phyloP scores from a whole-genome alignment of 2,113 vertebrate species.

The Muntiacus reevesi region DNA sequence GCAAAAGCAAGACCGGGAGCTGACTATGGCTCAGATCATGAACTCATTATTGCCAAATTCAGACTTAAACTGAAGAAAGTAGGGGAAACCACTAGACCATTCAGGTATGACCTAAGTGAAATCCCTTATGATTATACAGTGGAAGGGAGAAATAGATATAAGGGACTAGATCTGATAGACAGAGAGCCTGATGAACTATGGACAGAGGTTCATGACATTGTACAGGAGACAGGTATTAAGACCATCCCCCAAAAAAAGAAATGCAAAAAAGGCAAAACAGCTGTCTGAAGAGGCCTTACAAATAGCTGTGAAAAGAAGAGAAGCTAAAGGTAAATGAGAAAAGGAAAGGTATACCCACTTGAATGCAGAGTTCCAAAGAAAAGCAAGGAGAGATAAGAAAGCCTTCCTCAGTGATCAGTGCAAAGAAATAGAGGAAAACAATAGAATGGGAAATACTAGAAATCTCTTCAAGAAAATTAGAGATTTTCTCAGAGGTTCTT shows the following conservation, averaged over 20 bases:
- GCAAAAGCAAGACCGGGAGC: neutral
- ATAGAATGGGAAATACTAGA: neutral
- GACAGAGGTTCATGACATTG: neutral
- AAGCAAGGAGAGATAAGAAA: neutral
- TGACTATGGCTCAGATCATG: neutral
- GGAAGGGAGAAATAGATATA: neutral
- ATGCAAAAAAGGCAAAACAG: rapidly evolving
- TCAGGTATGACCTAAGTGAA: neutral
- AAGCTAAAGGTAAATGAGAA: neutral
- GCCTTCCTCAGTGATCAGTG: neutral
- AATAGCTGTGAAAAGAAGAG: neutral
- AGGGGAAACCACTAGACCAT: neutral
- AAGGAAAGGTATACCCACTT: neutral
- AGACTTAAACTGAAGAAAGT: neutral
- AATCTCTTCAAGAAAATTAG: neutral
- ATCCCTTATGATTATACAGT: neutral
- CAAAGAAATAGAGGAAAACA: neutral
- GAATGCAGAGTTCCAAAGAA: neutral
- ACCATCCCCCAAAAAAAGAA: neutral
- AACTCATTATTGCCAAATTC: neutral
- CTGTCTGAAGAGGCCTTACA: neutral
- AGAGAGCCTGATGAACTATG: neutral
- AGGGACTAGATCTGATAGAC: neutral
- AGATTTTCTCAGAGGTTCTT: neutral
- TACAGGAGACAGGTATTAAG: neutral